These are phyloP conservation scores for Cyprinus carpio DNA, from an alignment of 2,113 vertebrate species.

Conservation along the genomic window DNA sequence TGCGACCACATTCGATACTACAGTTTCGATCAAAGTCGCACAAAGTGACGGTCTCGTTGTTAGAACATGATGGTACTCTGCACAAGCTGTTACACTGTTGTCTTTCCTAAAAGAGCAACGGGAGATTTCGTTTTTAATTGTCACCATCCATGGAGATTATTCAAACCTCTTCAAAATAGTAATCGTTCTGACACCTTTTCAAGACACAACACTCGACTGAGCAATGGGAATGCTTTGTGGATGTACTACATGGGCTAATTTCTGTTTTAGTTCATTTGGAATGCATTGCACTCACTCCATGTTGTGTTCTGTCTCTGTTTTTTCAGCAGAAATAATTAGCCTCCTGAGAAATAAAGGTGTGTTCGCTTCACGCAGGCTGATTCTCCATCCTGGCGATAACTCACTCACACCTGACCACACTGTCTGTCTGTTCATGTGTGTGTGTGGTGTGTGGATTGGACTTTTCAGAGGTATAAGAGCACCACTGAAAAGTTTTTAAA, in stretches of 20 bases:
- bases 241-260: slow-evolving; percentile 44
- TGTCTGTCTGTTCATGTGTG: slow-evolving; percentile 36
- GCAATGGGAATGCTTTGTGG: slow-evolving; percentile 49
- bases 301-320: slow-evolving; percentile 50
- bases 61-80: background rate
- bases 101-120: slow-evolving; percentile 5
- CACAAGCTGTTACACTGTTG: slow-evolving; percentile 26
- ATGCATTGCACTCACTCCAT: slow-evolving; percentile 35
- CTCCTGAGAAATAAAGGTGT: slow-evolving; percentile 64
- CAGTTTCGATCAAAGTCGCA: background rate
- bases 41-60: background rate
- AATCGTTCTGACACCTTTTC: slow-evolving; percentile 39
- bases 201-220: slow-evolving; percentile 40
- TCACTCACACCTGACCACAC: slow-evolving; percentile 60
- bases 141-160: slow-evolving; percentile 43
- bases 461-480: slow-evolving; percentile 44
- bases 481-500: slow-evolving; percentile 43
- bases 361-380: slow-evolving; percentile 50
- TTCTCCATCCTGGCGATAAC: slow-evolving; percentile 54
- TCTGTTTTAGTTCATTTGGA: slow-evolving; percentile 49
- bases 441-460: slow-evolving; percentile 25
- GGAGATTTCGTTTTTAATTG: slow-evolving; percentile 42
- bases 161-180: slow-evolving; percentile 39
- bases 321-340: slow-evolving; percentile 60
- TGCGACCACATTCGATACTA: background rate